Evolutionary conservation across 2,888 invertebrate genomes (phyloP).

Genomic region (Dioctria linearis): DNA sequence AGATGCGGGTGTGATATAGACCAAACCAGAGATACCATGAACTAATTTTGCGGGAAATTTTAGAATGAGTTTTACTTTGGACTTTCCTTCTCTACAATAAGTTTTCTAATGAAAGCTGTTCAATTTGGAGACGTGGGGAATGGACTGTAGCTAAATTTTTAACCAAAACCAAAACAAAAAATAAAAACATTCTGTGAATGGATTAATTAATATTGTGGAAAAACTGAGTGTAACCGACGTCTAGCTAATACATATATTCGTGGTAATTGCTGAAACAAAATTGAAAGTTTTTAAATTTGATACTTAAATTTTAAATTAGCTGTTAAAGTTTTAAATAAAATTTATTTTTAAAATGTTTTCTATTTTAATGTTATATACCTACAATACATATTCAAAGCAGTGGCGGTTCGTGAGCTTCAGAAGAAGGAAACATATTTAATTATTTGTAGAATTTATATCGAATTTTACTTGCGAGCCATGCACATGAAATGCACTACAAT

Average conservation of each 20-base stretch:
- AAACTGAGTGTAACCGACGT: not conserved
- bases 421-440: too few species aligned
- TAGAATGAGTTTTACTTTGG: not conserved
- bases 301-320: not conserved
- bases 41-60: not conserved
- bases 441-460: too few species aligned
- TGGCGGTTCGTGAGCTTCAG: too few species aligned
- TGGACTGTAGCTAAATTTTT: not conserved
- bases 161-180: not conserved
- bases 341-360: too few species aligned
- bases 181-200: not conserved
- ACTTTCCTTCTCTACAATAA: not conserved
- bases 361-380: too few species aligned
- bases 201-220: not conserved
- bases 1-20: slow-evolving; percentile 19
- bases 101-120: not conserved
- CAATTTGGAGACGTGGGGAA: not conserved
- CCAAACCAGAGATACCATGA: not conserved
- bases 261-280: not conserved
- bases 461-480: too few species aligned
- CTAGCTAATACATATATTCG: not conserved
- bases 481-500: too few species aligned
- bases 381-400: too few species aligned
- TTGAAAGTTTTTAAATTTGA: not conserved
- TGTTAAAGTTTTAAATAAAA: not conserved